Percentiles rank a stretch among this genome's conserved stretches.
These are phyloP conservation scores for Enteromius afrohamiltoni DNA, from an alignment of 2,797 vertebrate species.

Conservation along the genomic window DNA sequence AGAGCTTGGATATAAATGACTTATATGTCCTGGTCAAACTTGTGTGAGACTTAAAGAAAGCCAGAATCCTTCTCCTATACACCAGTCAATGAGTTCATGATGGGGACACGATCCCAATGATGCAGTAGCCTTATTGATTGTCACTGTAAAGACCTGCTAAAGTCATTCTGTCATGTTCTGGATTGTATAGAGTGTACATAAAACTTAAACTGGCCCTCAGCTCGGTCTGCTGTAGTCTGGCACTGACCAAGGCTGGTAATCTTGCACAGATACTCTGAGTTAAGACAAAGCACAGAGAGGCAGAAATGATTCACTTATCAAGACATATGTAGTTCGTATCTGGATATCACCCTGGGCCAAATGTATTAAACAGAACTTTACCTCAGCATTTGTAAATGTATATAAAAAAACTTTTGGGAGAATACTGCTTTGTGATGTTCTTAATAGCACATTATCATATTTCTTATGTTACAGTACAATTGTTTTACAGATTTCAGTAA, in stretches of 20 bases:
- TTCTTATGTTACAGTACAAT: neutral
- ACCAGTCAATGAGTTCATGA: conserved; percentile 26
- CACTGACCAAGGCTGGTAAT: neutral
- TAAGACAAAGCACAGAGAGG: conserved; percentile 9
- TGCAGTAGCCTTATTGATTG: conserved; percentile 35
- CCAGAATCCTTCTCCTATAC: conserved; percentile 9
- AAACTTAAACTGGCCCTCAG: conserved; percentile 20
- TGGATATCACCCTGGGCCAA: neutral
- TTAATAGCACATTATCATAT: neutral
- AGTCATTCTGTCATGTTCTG: conserved; percentile 33
- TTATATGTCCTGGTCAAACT: conserved; percentile 12
- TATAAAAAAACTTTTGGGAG: neutral
- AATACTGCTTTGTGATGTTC: neutral
- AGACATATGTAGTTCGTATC: conserved; percentile 32
- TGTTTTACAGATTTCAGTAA: neutral
- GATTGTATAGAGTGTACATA: conserved; percentile 3
- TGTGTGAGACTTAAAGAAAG: neutral
- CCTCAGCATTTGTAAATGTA: neutral
- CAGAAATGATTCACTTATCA: conserved; percentile 18
- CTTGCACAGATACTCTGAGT: conserved; percentile 35
- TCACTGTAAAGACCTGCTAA: conserved; percentile 20
- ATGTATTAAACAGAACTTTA: neutral
- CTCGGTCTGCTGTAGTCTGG: conserved; percentile 31
- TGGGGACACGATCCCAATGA: neutral
- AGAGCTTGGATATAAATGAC: neutral